Conservation (phyloP, 2,113 vertebrate species). For the Coreoperca whiteheadi region DNA sequence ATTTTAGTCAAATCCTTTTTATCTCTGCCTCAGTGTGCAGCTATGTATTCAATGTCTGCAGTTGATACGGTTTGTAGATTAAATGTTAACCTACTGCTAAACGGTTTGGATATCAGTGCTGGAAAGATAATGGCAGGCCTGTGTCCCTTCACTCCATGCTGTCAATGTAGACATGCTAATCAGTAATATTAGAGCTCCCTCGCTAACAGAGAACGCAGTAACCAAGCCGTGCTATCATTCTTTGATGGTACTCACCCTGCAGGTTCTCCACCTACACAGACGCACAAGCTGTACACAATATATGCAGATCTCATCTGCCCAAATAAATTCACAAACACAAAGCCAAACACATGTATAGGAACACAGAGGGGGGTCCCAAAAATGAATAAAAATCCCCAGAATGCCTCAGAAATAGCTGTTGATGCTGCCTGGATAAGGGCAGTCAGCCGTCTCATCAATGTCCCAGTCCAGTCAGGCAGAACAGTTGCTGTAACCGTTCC, state of each 20-base stretch:
- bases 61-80: constrained; percentile 27
- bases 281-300: constrained; percentile 18
- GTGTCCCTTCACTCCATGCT: constrained; percentile 1
- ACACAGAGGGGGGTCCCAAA: constrained; percentile 21
- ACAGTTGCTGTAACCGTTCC: constrained; percentile 61
- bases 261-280: constrained; percentile 53
- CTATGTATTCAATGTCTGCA: constrained; percentile 22
- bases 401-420: constrained; percentile 31
- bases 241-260: constrained; percentile 35
- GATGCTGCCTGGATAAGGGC: constrained; percentile 56
- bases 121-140: constrained; percentile 33
- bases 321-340: constrained; percentile 14
- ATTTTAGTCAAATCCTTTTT: constrained; percentile 42
- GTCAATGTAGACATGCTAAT: constrained; percentile 46
- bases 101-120: constrained; percentile 2
- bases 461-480: constrained; percentile 67
- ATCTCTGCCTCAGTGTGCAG: constrained; percentile 21
- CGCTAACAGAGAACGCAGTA: constrained; percentile 13
- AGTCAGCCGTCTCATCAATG: constrained; percentile 64
- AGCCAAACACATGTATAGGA: constrained; percentile 2
- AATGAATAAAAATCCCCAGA: constrained; percentile 43
- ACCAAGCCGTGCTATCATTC: constrained; percentile 25
- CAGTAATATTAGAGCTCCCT: constrained; percentile 23
- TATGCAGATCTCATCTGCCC: constrained; percentile 5
- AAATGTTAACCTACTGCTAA: constrained; percentile 26